Percentiles rank a stretch among this genome's conserved stretches.
Conservation (phyloP, 1,140 invertebrate genomes). For the Drosophila leontia region DNA sequence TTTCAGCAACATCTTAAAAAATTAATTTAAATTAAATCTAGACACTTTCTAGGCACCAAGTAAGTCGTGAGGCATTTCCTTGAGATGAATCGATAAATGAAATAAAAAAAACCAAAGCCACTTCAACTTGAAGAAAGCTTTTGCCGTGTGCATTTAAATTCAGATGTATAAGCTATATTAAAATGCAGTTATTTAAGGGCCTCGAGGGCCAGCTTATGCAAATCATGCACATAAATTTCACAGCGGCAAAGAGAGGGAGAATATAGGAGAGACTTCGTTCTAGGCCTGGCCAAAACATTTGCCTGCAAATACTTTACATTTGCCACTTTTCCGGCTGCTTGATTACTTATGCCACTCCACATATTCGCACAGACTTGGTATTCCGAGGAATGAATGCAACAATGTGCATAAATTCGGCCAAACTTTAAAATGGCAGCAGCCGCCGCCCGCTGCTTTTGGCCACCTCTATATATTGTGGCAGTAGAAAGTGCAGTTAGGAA, state of each 20-base stretch:
- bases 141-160: slow-evolving; percentile 9
- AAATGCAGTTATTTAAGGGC: slow-evolving; percentile 52
- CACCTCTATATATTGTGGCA: background rate
- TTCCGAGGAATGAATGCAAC: slow-evolving; percentile 48
- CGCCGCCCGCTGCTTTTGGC: slow-evolving; percentile 1
- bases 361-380: slow-evolving; percentile 2
- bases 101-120: background rate
- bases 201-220: slow-evolving; percentile 56
- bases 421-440: slow-evolving; percentile 31
- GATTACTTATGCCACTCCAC: slow-evolving; percentile 70
- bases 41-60: background rate
- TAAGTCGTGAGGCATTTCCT: background rate
- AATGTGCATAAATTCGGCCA: slow-evolving; percentile 62
- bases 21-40: background rate
- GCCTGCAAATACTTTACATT: slow-evolving; percentile 57
- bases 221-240: slow-evolving; percentile 45
- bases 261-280: slow-evolving; percentile 13
- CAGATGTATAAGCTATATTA: slow-evolving; percentile 33
- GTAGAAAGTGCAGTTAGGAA: slow-evolving; percentile 16
- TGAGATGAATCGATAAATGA: background rate
- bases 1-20: background rate
- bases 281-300: slow-evolving; percentile 45
- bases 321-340: slow-evolving; percentile 58
- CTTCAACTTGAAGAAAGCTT: background rate
- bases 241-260: background rate